These are phyloP conservation scores for Julus scanicus DNA, from an alignment of 2,888 invertebrate genomes.

Conservation along the genomic window DNA sequence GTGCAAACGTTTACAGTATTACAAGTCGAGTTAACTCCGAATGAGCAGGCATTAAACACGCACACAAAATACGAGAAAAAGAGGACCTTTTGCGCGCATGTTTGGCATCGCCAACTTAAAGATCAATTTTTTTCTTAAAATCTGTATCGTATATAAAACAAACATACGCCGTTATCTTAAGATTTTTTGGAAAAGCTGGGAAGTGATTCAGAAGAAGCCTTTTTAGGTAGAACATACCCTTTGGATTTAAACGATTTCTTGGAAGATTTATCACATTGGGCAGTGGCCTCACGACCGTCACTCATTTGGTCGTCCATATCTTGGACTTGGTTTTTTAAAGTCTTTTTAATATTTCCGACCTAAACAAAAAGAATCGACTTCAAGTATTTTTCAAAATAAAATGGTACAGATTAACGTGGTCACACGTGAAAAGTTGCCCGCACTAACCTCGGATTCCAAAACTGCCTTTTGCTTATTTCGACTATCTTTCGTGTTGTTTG, in stretches of 20 bases:
- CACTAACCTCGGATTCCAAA: conserved; percentile 83
- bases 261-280: conserved; percentile 71
- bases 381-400: not conserved
- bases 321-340: conserved; percentile 81
- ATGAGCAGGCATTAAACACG: not conserved
- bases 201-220: conserved; percentile 31
- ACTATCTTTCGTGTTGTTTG: conserved; percentile 85
- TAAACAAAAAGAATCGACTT: conserved; percentile 65
- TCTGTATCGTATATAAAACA: not conserved
- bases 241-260: conserved; percentile 75
- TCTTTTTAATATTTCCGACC: conserved; percentile 89
- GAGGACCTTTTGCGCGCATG: conserved; percentile 4
- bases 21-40: not conserved
- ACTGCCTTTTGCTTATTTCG: conserved; percentile 82
- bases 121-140: not conserved
- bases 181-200: conserved; percentile 47
- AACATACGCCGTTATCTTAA: not conserved
- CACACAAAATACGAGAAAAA: not conserved
- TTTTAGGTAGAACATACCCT: conserved; percentile 65
- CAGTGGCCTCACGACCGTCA: conserved; percentile 75
- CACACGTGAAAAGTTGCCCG: not conserved
- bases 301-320: conserved; percentile 87
- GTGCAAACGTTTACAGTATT: not conserved
- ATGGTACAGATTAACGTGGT: no score
- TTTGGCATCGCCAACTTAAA: not conserved